Percentiles rank a stretch among this genome's conserved stretches.
These are phyloP conservation scores for Cydia fagiglandana DNA, from an alignment of 1,140 invertebrate species.

Conservation along the genomic window DNA sequence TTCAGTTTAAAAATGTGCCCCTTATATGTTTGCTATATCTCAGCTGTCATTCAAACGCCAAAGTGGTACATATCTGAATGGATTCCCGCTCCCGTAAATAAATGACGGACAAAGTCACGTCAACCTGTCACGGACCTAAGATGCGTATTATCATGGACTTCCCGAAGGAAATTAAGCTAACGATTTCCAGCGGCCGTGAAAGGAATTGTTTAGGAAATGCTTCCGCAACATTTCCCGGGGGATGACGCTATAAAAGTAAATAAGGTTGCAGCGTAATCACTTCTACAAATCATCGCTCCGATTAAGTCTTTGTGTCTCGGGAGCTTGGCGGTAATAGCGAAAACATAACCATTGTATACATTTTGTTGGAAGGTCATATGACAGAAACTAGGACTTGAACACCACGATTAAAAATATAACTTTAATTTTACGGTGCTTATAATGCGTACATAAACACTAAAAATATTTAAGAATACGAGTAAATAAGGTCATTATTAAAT, in stretches of 20 bases:
- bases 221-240: background rate
- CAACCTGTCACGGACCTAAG: constrained; percentile 22
- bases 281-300: constrained; percentile 20
- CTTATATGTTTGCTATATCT: background rate
- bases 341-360: background rate
- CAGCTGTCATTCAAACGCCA: background rate
- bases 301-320: constrained; percentile 23
- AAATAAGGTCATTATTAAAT: no score
- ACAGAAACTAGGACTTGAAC: no score
- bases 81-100: background rate
- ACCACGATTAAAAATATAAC: no score
- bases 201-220: constrained; percentile 19
- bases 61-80: background rate
- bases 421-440: no score
- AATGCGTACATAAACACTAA: no score
- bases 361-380: background rate
- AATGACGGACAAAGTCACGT: constrained; percentile 15
- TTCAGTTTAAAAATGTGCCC: background rate
- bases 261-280: constrained; percentile 29
- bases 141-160: constrained; percentile 28
- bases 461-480: no score
- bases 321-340: background rate
- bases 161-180: constrained; percentile 30
- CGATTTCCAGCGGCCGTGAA: constrained; percentile 24
- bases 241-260: constrained; percentile 26